These are phyloP conservation scores for Geococcyx californianus DNA, from an alignment of 2,113 vertebrate genomes.

Conservation along the genomic window DNA sequence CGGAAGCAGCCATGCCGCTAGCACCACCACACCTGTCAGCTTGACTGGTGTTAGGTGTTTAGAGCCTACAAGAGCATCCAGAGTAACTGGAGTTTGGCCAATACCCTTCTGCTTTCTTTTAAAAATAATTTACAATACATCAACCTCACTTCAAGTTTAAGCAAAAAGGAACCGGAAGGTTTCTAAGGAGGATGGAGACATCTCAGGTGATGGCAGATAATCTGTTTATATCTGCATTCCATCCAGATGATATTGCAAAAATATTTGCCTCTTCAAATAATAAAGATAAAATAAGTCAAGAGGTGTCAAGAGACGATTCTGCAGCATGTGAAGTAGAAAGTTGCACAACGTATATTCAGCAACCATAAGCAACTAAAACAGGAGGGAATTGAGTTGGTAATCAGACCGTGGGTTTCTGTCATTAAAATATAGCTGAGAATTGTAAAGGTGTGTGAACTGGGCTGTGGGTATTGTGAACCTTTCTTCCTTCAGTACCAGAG, in stretches of 20 bases:
- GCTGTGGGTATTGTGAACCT: neutral
- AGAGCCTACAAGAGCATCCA: neutral
- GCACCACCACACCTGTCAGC: neutral
- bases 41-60: neutral
- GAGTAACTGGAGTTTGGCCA: neutral
- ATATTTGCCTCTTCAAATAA: neutral
- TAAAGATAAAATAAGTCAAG: neutral
- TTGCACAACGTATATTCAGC: neutral
- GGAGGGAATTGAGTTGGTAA: neutral
- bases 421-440: neutral
- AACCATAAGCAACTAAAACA: neutral
- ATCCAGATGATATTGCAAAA: neutral
- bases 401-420: neutral
- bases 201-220: neutral
- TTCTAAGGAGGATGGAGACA: neutral
- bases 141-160: neutral
- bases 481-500: neutral
- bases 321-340: accelerated
- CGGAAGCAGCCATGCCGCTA: neutral
- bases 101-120: neutral
- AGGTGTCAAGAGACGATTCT: neutral
- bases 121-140: neutral
- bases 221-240: neutral
- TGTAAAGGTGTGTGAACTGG: neutral
- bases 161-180: neutral